Evolutionary conservation across 1,140 invertebrate species (phyloP).

Genomic region (Brachionus calyciflorus): DNA sequence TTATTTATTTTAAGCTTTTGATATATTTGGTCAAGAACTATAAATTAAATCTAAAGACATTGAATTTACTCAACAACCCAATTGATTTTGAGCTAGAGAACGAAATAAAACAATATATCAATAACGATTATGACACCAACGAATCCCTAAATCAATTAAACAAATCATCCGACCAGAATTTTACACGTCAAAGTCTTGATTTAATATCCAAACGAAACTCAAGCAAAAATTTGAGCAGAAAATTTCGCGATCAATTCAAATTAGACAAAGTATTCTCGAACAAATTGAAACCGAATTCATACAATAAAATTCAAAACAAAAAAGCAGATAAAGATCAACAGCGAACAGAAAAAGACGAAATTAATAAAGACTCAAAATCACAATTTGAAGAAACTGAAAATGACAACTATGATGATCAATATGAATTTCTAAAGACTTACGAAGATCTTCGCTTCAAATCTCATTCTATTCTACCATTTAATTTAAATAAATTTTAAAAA

Average conservation of each 20-base stretch:
- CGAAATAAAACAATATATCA: not conserved
- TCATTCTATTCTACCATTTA: slow-evolving; percentile 31
- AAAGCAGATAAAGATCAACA: not conserved
- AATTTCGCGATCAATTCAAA: slow-evolving; percentile 23
- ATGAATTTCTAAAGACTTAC: slow-evolving; percentile 18
- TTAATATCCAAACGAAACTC: not conserved
- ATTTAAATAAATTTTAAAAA: slow-evolving; percentile 44
- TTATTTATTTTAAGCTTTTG: slow-evolving; percentile 30
- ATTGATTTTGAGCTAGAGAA: not conserved
- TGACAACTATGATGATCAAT: not conserved
- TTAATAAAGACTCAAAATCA: not conserved
- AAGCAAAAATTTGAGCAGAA: not conserved
- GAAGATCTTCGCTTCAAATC: slow-evolving; percentile 41
- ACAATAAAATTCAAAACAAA: not conserved
- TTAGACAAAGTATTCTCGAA: not conserved
- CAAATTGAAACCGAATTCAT: not conserved
- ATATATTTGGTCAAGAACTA: slow-evolving; percentile 31
- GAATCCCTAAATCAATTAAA: slow-evolving; percentile 7
- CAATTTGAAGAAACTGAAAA: not conserved
- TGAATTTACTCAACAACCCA: slow-evolving; percentile 14
- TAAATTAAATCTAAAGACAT: not conserved
- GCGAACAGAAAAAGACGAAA: not conserved
- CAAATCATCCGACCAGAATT: not conserved
- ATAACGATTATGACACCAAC: slow-evolving; percentile 2
- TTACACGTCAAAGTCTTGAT: not conserved